phyloP scores from a whole-genome alignment of 2,888 invertebrate species.

The Apotomis betuletana region DNA sequence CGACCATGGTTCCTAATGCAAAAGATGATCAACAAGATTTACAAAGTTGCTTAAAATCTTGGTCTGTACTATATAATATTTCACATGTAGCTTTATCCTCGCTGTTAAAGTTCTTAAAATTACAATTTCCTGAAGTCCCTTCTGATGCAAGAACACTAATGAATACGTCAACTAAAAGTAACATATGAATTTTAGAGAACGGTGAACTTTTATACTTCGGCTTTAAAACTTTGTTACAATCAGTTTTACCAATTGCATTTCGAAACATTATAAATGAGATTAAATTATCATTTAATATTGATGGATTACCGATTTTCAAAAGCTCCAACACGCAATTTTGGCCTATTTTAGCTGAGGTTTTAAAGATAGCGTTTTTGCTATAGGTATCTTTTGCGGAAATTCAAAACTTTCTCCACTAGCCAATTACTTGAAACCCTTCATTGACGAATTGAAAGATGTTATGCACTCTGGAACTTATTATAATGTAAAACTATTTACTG shows the following conservation, averaged over 20 bases:
- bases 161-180: conserved; percentile 32
- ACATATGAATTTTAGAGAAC: conserved; percentile 19
- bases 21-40: not conserved
- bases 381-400: not conserved
- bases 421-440: not conserved
- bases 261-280: conserved; percentile 22
- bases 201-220: conserved; percentile 19
- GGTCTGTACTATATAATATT: conserved; percentile 43
- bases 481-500: conserved; percentile 2
- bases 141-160: conserved; percentile 41
- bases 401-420: not conserved
- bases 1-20: not conserved
- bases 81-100: conserved; percentile 36
- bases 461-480: not conserved
- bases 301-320: conserved; percentile 44
- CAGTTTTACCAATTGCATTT: conserved; percentile 34
- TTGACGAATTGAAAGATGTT: not conserved
- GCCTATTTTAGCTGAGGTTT: conserved; percentile 38
- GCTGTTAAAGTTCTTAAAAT: conserved; percentile 38
- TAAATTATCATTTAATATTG: conserved; percentile 30
- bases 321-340: conserved; percentile 45
- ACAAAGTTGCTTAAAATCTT: conserved; percentile 5
- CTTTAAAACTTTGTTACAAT: conserved; percentile 39
- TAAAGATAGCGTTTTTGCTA: not conserved
- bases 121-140: conserved; percentile 30